Conservation (phyloP, 30 jellyfish, hydroid and myxozoan species). For the Hydra vulgaris region DNA sequence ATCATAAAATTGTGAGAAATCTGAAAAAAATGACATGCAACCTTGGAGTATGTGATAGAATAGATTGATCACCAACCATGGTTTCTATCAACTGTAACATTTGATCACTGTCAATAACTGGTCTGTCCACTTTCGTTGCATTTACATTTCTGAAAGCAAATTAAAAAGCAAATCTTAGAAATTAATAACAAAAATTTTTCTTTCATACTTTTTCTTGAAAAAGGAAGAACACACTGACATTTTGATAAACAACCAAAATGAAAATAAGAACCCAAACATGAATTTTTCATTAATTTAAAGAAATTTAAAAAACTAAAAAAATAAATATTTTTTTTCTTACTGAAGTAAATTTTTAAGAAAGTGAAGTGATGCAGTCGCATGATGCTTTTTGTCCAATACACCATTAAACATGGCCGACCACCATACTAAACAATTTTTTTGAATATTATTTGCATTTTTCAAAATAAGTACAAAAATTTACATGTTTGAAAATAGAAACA, state of each 20-base stretch:
- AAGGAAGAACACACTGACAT: no score
- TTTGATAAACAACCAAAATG: no score
- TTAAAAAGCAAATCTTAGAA: not conserved
- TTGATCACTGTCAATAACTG: conserved; percentile 6
- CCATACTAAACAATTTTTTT: conserved; percentile 20
- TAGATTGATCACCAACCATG: conserved; percentile 13
- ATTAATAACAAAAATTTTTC: no score
- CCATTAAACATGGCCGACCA: conserved; percentile 33
- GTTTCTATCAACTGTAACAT: conserved; percentile 6
- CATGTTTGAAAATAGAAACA: no score
- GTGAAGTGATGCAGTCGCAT: conserved; percentile 27
- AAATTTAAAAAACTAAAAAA: not conserved
- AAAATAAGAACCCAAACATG: no score
- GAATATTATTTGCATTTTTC: not conserved
- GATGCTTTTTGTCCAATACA: conserved; percentile 31
- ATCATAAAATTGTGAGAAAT: no score
- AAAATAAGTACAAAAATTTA: not conserved
- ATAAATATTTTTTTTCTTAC: not conserved
- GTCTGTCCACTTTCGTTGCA: not conserved
- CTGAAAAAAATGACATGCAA: no score
- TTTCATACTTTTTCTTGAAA: no score
- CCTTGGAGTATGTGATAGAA: conserved; percentile 28
- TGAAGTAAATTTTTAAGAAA: conserved; percentile 4
- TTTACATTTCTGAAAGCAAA: not conserved
- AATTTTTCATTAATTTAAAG: no score